Evolutionary conservation across 2,888 invertebrate genomes (phyloP), one percentile per base, ranked within the genome.

Genomic region (Mesorhabditis belari): DNA sequence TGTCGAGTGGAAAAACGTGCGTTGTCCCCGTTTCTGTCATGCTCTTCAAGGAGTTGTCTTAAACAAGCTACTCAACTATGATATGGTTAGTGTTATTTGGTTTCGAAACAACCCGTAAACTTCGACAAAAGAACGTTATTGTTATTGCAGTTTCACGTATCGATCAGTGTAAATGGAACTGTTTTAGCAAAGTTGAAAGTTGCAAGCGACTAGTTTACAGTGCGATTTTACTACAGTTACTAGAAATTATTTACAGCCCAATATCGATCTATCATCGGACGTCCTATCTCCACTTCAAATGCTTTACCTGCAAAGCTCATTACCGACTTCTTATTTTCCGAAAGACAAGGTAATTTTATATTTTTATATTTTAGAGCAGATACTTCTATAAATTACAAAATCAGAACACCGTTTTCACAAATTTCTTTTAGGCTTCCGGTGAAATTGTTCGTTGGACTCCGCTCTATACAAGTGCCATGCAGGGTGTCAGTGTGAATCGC

Each of bases 401-500:
- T n/a, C n/a, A n/a, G n/a, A n/a, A n/a, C n/a, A n/a, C n/a, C n/a
- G n/a, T n/a, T n/a, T n/a, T n/a, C n/a, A n/a, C n/a, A 17, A 17
- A 17, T 44, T 44, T 50, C 51, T 50, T 57, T 21, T 17, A 56
- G 19, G n/a, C n/a, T n/a, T n/a, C 28, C 29, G 49, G 21, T 19
- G 61, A 50, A 27, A 5, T 23, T 26, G 23, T 24, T 4, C 63
- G 62, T 5, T 69, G 78, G 78, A 67, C 70, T 4, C 67, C 67
- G 1, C 58, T 78, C 4, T 78, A 78, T 64, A 69, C 71, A 4
- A 71, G 71, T 5, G 60, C 66, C 4, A 64, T 61, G 28, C 73
- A 77, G 25, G 78, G 78, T 21, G 68, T 78, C 58, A 70, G 70
- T 49, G 71, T 73, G 6, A 78, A 76, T 61, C 70, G 77, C n/a